Evolutionary conservation across 1,140 invertebrate species (phyloP).

Genomic region (Aphelenchoides avenae): DNA sequence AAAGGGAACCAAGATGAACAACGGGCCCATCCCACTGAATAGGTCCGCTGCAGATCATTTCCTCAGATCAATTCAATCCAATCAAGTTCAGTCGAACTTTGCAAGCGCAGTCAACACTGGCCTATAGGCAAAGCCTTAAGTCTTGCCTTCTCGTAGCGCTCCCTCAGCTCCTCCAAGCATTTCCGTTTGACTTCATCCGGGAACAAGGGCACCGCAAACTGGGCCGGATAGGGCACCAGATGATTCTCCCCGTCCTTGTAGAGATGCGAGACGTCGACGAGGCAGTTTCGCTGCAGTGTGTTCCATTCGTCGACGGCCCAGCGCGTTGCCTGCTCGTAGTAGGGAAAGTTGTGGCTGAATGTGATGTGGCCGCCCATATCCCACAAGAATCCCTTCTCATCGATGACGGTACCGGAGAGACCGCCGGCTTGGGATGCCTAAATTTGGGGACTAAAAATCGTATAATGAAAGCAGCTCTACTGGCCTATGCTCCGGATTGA

Average conservation of each 20-base stretch:
- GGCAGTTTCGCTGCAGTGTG: conserved; percentile 51
- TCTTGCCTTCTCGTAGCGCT: conserved; percentile 53
- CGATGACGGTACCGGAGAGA: conserved; percentile 53
- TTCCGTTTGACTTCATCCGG: conserved; percentile 51
- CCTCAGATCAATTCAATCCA: too few species aligned
- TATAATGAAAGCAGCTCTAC: not conserved
- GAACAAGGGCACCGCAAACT: conserved; percentile 59
- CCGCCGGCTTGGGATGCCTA: conserved; percentile 51
- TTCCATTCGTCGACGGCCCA: conserved; percentile 59
- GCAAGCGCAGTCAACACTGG: too few species aligned
- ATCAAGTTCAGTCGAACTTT: too few species aligned
- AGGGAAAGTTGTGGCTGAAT: conserved; percentile 57
- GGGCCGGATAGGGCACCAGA: conserved; percentile 57
- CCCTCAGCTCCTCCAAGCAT: conserved; percentile 52
- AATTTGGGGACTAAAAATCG: too few species aligned
- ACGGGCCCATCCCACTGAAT: too few species aligned
- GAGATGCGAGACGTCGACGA: conserved; percentile 58
- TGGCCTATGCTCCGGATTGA: too few species aligned
- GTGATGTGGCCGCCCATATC: conserved; percentile 60
- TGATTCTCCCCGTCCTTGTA: conserved; percentile 50
- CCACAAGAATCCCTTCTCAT: conserved; percentile 59
- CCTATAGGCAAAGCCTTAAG: too few species aligned
- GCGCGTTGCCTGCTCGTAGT: conserved; percentile 59
- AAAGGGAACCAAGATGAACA: too few species aligned
- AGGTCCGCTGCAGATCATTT: too few species aligned